Evolutionary conservation across 2,797 vertebrate genomes (phyloP).

Genomic region (Onychomys leucogaster): DNA sequence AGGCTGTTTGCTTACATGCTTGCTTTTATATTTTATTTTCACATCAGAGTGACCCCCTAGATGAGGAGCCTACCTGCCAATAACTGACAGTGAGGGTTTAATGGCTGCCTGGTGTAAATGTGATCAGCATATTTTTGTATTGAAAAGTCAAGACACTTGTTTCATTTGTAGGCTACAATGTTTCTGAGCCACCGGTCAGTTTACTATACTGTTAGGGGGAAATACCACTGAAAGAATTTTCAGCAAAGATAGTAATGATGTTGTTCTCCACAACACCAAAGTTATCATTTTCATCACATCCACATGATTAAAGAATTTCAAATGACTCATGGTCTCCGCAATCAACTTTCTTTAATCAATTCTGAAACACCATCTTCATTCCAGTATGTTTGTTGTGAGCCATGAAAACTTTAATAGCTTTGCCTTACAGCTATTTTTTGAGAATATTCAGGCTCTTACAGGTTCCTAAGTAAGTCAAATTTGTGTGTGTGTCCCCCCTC

Average conservation of each 20-base stretch:
- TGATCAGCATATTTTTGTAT: slow-evolving; percentile 24
- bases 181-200: neutral
- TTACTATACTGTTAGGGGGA: slow-evolving; percentile 11
- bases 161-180: slow-evolving; percentile 5
- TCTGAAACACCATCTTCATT: slow-evolving; percentile 55
- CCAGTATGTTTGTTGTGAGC: neutral
- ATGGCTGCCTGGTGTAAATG: neutral
- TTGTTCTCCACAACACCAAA: neutral
- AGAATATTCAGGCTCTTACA: neutral
- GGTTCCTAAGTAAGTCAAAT: slow-evolving; percentile 46
- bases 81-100: neutral
- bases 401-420: slow-evolving; percentile 54
- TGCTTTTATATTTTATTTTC: neutral
- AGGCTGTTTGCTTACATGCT: neutral
- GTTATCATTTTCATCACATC: slow-evolving; percentile 63
- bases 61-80: neutral
- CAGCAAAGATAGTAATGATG: neutral
- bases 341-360: slow-evolving; percentile 57
- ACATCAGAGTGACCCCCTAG: neutral
- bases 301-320: slow-evolving; percentile 57
- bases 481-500: slow-evolving; percentile 30
- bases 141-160: slow-evolving; percentile 7
- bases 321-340: slow-evolving; percentile 17
- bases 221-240: slow-evolving; percentile 28
- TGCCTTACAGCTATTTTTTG: slow-evolving; percentile 38